Base-by-base conservation (phyloP, 2,797 vertebrate species). In the Anas bernieri region DNA sequence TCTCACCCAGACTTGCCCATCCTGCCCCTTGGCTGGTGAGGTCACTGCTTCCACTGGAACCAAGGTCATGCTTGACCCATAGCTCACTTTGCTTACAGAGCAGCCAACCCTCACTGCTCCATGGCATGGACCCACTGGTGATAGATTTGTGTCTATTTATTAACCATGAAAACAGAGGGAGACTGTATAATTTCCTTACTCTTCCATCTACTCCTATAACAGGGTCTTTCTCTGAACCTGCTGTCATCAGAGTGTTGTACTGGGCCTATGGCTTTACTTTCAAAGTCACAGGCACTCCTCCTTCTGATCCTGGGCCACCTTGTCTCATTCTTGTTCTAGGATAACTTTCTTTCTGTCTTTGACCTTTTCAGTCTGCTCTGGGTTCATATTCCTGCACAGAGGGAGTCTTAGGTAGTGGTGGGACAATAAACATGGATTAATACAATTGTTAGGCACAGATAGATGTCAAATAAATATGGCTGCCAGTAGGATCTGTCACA, bases 41-140 rank as follows among this genome's bases (percentile, higher is more conserved):
- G 23, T 39, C 59, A 6, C n/a, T 31, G 41, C 11, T 86, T 31
- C 39, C n/a, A 10, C 37, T 18, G n/a, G 21, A 0, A 3, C 21
- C 31, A 2, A 11, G 21, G 7, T 4, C 3, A 1, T 8, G 6
- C 37, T 75, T n/a, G 30, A 20, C 17, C 61, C 25, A 50, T 2
- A 1, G 13, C 26, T 86, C 30, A 20, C 11, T 9, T 69, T 76
- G 31, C 18, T 75, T 39, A 20, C n/a, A 63, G 22, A 39, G 17
- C 48, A 77, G 8, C 21, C 35, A 20, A 48, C 33, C 35, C 67
- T 23, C 22, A 12, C 35, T 70, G 35, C 50, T 54, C 18, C 28
- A 30, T 31, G 30, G 30, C 14, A 6, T 16, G 28, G 21, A 54
- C 50, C 28, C 35, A 23, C 8, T 54, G 28, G 21, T 31, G 26